phyloP scores from a whole-genome alignment of 2,113 vertebrate genomes.

The Marcusenius ussheri region DNA sequence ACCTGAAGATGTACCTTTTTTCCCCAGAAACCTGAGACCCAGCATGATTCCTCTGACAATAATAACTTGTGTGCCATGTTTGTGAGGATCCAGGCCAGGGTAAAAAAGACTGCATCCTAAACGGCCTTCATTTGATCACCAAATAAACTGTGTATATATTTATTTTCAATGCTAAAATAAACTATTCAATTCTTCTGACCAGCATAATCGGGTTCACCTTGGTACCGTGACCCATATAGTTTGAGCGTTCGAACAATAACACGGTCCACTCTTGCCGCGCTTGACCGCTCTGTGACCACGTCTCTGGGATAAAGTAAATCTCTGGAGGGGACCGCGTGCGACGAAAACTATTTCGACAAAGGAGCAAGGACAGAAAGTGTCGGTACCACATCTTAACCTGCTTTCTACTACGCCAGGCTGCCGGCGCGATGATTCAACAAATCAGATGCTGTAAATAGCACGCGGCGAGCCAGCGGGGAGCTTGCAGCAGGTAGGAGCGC shows the following conservation, averaged over 20 bases:
- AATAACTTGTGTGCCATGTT: neutral
- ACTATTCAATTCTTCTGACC: neutral
- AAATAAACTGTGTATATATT: neutral
- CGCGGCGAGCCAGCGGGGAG: conserved; percentile 34
- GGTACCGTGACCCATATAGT: neutral
- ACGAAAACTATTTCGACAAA: neutral
- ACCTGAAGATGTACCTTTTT: neutral
- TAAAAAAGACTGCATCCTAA: neutral
- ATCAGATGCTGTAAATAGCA: conserved; percentile 51
- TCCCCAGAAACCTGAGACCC: neutral
- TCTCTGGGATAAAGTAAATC: neutral
- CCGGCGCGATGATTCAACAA: conserved; percentile 47
- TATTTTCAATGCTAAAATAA: neutral
- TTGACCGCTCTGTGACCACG: neutral
- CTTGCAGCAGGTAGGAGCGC: neutral
- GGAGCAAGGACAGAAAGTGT: neutral
- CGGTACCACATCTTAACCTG: conserved; percentile 41
- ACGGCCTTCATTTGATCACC: neutral
- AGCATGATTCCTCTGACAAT: neutral
- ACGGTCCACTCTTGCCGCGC: neutral
- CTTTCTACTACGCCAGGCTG: conserved; percentile 38
- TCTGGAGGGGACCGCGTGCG: neutral
- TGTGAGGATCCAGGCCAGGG: neutral
- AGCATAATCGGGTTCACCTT: neutral
- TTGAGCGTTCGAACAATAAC: neutral